Percentiles rank a stretch among this genome's conserved stretches.
Evolutionary conservation across 2,888 invertebrate genomes (phyloP).

Genomic region (Pandemis cinnamomeana): DNA sequence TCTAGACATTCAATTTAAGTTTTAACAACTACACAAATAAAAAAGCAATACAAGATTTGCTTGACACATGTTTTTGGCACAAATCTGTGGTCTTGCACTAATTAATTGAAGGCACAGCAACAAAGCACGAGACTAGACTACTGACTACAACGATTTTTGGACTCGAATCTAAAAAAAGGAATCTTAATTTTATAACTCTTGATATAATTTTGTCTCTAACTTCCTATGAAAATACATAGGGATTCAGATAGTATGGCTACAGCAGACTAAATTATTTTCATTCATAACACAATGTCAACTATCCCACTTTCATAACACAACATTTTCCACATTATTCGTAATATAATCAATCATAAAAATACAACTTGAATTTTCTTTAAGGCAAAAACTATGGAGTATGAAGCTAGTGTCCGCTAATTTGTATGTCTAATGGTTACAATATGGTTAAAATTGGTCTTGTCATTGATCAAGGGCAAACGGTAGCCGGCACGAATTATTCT

Average conservation of each 20-base stretch:
- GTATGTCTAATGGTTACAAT: not conserved
- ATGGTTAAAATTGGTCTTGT: constrained; percentile 9
- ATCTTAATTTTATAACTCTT: not conserved
- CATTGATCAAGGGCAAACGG: constrained; percentile 21
- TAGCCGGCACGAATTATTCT: constrained; percentile 1
- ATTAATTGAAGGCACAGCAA: constrained; percentile 35
- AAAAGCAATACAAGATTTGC: constrained; percentile 17
- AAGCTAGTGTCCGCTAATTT: not conserved
- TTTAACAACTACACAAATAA: not conserved
- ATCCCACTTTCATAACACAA: not conserved
- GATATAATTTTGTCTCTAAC: not conserved
- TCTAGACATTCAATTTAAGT: not conserved
- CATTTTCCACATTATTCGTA: not conserved
- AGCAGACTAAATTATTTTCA: not conserved
- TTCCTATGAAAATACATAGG: not conserved
- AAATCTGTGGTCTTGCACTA: constrained; percentile 16
- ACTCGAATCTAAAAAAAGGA: not conserved
- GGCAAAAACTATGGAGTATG: not conserved
- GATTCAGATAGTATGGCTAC: not conserved
- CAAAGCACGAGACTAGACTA: constrained; percentile 38
- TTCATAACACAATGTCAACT: not conserved
- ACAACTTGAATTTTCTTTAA: constrained; percentile 5
- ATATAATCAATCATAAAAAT: not conserved
- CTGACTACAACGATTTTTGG: constrained; percentile 28
- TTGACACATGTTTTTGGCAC: constrained; percentile 35